Base-by-base conservation (phyloP, 2,797 vertebrate species). In the Falco columbarius region DNA sequence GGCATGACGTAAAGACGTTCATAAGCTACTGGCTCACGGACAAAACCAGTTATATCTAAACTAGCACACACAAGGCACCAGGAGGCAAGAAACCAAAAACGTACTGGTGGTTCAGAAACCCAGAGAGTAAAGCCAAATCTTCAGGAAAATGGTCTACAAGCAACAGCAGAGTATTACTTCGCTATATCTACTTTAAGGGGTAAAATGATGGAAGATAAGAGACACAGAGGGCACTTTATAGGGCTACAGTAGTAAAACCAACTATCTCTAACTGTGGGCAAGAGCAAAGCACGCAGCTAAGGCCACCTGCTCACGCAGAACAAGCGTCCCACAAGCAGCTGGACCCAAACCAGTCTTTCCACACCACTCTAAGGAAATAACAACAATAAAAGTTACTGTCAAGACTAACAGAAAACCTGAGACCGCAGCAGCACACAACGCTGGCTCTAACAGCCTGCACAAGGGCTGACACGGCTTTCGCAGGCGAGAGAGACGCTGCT, bases 261-360 rank as follows among this genome's bases (percentile, higher is more conserved):
- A 40, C 7, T 0, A 10, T 0, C 10, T 3, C 0, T 0, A n/a
- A 3, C 4, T 1, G 8, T 1, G 5, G 9, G 23, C 27, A 56
- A 26, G 3, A 15, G 51, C 32, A 51, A 27, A 36, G 23, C 32
- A 6, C 38, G 12, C 4, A 63, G 13, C 34, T 10, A 15, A 11
- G 10, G 18, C 3, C 17, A 7, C 3, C 63, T 3, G 9, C 46
- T 32, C 65, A 12, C 23, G 18, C 3, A 34, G 23, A 1, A 17
- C 17, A 32, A 17, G 6, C 0, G 5, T 16, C 14, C 14, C 7
- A 0, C 1, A 8, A 17, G 24, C 6, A 51, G 5, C 6, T 22
- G 14, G 12, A 32, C 1, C 32, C 20, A 4, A n/a, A 56, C 6
- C 17, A 15, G 29, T 7, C 29, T 40, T 27, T 20, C 34, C 55